A percentile compares a stretch with the other conserved stretches of the same genome.
phyloP scores from a whole-genome alignment of 2,113 vertebrate genomes.

The Passer montanus region DNA sequence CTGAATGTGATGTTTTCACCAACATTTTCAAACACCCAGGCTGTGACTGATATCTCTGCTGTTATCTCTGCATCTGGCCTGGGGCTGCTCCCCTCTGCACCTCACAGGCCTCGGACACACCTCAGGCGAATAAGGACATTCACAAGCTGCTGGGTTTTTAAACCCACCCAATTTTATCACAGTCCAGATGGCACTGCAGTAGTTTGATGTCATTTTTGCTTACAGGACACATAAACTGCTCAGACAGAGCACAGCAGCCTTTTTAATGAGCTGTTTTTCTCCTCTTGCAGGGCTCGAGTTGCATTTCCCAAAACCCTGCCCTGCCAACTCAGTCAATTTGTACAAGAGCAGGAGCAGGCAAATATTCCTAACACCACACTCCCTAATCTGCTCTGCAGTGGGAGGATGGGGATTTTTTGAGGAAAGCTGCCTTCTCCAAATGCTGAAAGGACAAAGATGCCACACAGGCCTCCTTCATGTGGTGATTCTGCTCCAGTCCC shows the following conservation, averaged over 20 bases:
- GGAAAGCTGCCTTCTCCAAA: neutral
- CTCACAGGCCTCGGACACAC: neutral
- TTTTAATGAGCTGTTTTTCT: neutral
- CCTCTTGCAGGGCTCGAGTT: neutral
- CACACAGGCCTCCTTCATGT: rapidly evolving
- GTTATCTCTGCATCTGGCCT: neutral
- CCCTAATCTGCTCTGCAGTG: neutral
- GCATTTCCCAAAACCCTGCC: neutral
- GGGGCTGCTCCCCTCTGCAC: neutral
- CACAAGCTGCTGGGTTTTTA: neutral
- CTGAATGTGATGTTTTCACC: neutral
- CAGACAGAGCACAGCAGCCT: neutral
- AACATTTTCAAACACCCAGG: neutral
- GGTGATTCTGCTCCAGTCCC: neutral
- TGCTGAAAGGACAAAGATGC: neutral
- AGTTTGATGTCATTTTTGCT: neutral
- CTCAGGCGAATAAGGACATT: neutral
- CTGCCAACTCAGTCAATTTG: neutral
- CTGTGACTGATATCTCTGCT: neutral
- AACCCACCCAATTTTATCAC: neutral
- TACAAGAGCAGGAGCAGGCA: neutral
- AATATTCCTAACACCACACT: neutral
- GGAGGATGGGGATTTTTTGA: neutral
- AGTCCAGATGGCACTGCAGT: neutral
- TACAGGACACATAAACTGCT: neutral